Evolutionary conservation across 2,797 vertebrate genomes (phyloP).

Genomic region (Anguilla megastoma): DNA sequence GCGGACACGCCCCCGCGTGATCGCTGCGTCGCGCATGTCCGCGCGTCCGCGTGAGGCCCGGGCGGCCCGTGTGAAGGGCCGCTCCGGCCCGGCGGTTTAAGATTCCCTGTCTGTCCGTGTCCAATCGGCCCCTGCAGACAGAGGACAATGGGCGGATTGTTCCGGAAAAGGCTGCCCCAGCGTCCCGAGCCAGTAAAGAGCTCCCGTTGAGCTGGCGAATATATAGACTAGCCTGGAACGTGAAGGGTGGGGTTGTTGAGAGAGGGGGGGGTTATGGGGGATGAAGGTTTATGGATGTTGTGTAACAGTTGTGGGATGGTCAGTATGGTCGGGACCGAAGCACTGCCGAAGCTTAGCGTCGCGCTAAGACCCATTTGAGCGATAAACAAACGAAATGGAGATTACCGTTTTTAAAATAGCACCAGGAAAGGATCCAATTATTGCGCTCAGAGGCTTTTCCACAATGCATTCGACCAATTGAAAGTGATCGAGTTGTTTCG

Average conservation of each 20-base stretch:
- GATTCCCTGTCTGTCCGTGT: slow-evolving; percentile 39
- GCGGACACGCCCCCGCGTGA: background rate
- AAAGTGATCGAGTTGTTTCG: slow-evolving; percentile 38
- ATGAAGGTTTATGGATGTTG: slow-evolving; percentile 51
- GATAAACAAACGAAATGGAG: slow-evolving; percentile 44
- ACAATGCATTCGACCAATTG: slow-evolving; percentile 38
- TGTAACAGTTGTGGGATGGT: slow-evolving; percentile 41
- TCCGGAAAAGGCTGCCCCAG: slow-evolving; percentile 60
- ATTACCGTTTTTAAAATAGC: slow-evolving; percentile 44
- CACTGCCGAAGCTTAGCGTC: slow-evolving; percentile 44
- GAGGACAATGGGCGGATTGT: slow-evolving; percentile 64
- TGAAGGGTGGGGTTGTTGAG: slow-evolving; percentile 38
- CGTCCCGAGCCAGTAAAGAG: slow-evolving; percentile 61
- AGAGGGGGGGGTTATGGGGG: slow-evolving; percentile 5
- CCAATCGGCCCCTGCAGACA: slow-evolving; percentile 50
- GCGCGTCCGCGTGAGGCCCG: slow-evolving; percentile 31
- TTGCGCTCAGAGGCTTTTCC: slow-evolving; percentile 32
- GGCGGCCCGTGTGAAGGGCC: slow-evolving; percentile 20
- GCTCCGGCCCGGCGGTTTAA: slow-evolving; percentile 43
- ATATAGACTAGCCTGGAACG: slow-evolving; percentile 33
- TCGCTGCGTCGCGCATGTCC: slow-evolving; percentile 10
- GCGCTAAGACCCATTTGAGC: slow-evolving; percentile 1
- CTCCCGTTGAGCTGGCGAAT: slow-evolving; percentile 48
- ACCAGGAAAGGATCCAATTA: slow-evolving; percentile 49
- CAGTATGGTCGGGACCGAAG: slow-evolving; percentile 40